These are phyloP conservation scores for Tenthredo livida DNA, from an alignment of 2,888 invertebrate genomes.

Conservation along the genomic window DNA sequence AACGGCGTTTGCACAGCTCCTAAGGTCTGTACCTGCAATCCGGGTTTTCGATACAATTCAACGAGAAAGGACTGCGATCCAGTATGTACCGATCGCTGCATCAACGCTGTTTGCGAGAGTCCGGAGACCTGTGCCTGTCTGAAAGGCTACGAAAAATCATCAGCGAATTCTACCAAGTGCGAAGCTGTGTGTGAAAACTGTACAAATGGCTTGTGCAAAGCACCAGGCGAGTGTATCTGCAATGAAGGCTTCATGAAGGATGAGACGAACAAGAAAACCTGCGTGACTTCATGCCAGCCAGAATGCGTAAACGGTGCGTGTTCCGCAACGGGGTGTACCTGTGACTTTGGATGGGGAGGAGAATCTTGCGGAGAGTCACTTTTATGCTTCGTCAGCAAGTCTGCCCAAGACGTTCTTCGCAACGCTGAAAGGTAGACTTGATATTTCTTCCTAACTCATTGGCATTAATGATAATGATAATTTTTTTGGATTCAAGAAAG, in stretches of 20 bases:
- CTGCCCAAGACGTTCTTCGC: background rate
- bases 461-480: background rate
- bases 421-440: background rate
- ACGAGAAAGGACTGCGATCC: slow-evolving; percentile 71
- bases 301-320: slow-evolving; percentile 13
- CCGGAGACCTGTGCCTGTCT: slow-evolving; percentile 67
- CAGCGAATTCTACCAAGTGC: slow-evolving; percentile 54
- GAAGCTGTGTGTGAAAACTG: slow-evolving; percentile 57
- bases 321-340: slow-evolving; percentile 57
- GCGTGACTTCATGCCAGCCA: background rate
- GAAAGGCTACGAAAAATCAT: slow-evolving; percentile 60
- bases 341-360: slow-evolving; percentile 68
- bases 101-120: slow-evolving; percentile 65
- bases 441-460: background rate
- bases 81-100: slow-evolving; percentile 70
- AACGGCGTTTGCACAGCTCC: slow-evolving; percentile 75
- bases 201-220: slow-evolving; percentile 47
- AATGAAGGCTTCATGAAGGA: slow-evolving; percentile 58
- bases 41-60: slow-evolving; percentile 51
- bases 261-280: slow-evolving; percentile 24
- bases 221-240: slow-evolving; percentile 69
- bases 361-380: slow-evolving; percentile 61
- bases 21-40: slow-evolving; percentile 75
- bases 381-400: slow-evolving; percentile 57
- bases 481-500: background rate